Percentiles rank a stretch among this genome's conserved stretches.
phyloP scores from a whole-genome alignment of 1,140 invertebrate species.

The Drosophila seguyi region DNA sequence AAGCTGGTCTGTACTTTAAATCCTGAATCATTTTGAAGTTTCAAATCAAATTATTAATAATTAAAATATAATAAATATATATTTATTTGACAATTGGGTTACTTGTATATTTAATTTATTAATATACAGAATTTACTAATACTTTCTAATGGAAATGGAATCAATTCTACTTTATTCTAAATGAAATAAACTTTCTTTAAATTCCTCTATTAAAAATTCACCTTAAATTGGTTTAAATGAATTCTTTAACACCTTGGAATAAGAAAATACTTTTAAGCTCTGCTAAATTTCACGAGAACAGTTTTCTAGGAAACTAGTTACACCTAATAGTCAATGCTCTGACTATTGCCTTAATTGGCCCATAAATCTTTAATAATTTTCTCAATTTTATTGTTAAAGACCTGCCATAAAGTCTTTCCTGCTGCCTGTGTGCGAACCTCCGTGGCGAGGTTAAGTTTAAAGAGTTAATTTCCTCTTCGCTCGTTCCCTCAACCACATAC shows the following conservation, averaged over 20 bases:
- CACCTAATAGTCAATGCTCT: neutral
- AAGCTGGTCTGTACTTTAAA: neutral
- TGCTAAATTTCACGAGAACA: neutral
- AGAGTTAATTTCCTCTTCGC: constrained; percentile 62
- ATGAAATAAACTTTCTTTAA: too few relatives aligned
- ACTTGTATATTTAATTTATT: neutral
- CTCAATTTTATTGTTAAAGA: neutral
- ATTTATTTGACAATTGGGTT: neutral
- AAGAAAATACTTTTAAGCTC: neutral
- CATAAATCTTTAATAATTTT: constrained; percentile 12
- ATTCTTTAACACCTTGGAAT: neutral
- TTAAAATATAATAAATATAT: too few relatives aligned
- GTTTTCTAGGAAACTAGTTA: neutral
- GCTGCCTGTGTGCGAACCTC: neutral
- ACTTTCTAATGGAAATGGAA: neutral
- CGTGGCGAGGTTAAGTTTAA: constrained; percentile 47
- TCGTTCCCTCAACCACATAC: constrained; percentile 24
- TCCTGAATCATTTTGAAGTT: neutral
- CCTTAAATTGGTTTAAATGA: neutral
- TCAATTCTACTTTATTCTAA: too few relatives aligned
- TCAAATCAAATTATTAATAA: too few relatives aligned
- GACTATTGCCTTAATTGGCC: neutral
- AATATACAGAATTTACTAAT: neutral
- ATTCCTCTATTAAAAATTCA: neutral
- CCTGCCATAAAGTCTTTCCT: neutral